Evolutionary conservation across 2,113 vertebrate genomes (phyloP).

Genomic region (Esox niger): DNA sequence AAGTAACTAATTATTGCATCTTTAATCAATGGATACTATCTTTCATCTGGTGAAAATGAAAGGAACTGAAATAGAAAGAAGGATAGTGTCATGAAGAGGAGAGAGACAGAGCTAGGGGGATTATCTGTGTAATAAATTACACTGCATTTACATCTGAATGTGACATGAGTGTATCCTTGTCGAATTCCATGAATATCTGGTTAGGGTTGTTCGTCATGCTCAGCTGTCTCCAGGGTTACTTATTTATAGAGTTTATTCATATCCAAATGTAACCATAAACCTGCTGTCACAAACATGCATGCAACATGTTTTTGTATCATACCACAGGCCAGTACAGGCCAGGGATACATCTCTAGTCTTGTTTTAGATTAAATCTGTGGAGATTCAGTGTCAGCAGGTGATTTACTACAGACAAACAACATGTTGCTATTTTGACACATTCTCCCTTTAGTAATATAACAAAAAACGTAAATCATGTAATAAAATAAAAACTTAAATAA

Average conservation of each 20-base stretch:
- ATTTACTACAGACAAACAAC: too few species aligned
- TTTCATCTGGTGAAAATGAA: not conserved
- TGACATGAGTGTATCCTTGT: not conserved
- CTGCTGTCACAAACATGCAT: not conserved
- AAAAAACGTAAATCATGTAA: too few species aligned
- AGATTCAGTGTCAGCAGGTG: not conserved
- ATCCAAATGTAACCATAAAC: conserved; percentile 1
- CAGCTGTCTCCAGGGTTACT: not conserved
- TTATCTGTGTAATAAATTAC: not conserved
- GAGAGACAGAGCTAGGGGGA: not conserved
- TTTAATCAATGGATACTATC: not conserved
- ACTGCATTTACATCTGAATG: not conserved
- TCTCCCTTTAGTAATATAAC: too few species aligned
- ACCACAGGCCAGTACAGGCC: not conserved
- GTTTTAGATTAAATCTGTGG: not conserved
- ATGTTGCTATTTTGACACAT: not conserved
- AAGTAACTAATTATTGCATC: not conserved
- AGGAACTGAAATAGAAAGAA: not conserved
- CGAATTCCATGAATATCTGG: not conserved
- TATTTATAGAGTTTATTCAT: not conserved
- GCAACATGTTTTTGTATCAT: not conserved
- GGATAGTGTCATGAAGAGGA: not conserved
- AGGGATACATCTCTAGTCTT: not conserved
- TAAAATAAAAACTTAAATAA: too few species aligned
- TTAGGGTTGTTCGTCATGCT: not conserved